A percentile compares a stretch with the other conserved stretches of the same genome.
These are phyloP conservation scores for Laspeyria flexula DNA, from an alignment of 2,888 invertebrate genomes.

Conservation along the genomic window DNA sequence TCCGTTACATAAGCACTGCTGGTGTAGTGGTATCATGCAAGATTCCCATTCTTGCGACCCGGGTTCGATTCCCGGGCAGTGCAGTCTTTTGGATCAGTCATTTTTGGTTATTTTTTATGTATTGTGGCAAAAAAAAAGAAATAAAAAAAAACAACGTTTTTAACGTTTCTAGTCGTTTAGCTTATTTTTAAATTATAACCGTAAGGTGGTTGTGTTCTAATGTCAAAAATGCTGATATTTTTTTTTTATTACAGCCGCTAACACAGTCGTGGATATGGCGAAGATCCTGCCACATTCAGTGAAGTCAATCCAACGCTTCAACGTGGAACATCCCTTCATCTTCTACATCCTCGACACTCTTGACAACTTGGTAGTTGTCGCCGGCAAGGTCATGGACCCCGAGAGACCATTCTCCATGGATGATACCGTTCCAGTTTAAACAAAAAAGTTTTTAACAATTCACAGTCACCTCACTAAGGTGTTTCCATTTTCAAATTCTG, in stretches of 20 bases:
- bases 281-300: slow-evolving; percentile 65
- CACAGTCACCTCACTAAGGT: slow-evolving; percentile 10
- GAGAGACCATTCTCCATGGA: slow-evolving; percentile 44
- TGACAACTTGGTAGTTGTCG: slow-evolving; percentile 86
- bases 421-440: slow-evolving; percentile 30
- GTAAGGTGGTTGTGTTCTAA: too few species aligned
- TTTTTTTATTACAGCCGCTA: slow-evolving; percentile 50
- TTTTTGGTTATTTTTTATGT: neutral
- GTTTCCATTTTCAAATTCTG: slow-evolving; percentile 34
- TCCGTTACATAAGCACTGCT: slow-evolving; percentile 89
- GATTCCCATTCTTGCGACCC: slow-evolving; percentile 99
- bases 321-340: slow-evolving; percentile 87
- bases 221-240: too few species aligned
- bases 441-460: neutral
- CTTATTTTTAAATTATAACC: too few species aligned
- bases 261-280: slow-evolving; percentile 55
- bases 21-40: slow-evolving; percentile 99
- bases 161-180: too few species aligned
- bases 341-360: slow-evolving; percentile 87
- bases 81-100: slow-evolving; percentile 6
- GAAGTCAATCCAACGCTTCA: slow-evolving; percentile 67
- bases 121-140: neutral
- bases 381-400: slow-evolving; percentile 86
- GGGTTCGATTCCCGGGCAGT: slow-evolving; percentile 87
- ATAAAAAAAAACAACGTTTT: too few species aligned